Percentiles rank a stretch among this genome's conserved stretches.
These are phyloP conservation scores for Hyles euphorbiae DNA, from an alignment of 1,140 invertebrate genomes.

Conservation along the genomic window DNA sequence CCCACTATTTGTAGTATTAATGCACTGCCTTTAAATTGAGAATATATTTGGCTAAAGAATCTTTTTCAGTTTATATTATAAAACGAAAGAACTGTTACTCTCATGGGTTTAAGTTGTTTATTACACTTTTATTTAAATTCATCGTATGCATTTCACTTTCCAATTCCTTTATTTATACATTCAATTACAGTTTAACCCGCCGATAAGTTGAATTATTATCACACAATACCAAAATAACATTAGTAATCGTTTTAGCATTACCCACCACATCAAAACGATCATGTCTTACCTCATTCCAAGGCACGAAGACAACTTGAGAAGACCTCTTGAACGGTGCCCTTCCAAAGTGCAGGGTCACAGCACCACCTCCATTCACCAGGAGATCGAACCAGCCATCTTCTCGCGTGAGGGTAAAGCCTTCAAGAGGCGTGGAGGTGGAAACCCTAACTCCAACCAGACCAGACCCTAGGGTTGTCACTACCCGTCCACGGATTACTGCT, in stretches of 20 bases:
- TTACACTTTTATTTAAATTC: too few species aligned
- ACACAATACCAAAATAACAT: too few species aligned
- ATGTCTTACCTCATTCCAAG: constrained; percentile 92
- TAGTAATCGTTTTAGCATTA: too few species aligned
- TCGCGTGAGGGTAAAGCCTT: constrained; percentile 95
- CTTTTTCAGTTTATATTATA: too few species aligned
- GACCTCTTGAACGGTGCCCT: constrained; percentile 93
- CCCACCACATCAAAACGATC: neutral
- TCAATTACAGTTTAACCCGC: too few species aligned
- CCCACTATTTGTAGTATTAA: neutral
- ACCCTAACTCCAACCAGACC: constrained; percentile 96
- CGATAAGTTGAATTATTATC: too few species aligned
- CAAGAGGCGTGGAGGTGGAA: constrained; percentile 90
- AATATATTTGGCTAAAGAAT: too few species aligned
- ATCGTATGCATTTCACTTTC: too few species aligned
- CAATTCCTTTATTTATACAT: too few species aligned
- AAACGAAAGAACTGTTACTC: too few species aligned
- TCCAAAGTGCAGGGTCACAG: constrained; percentile 95
- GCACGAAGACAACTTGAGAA: constrained; percentile 94
- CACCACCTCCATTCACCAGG: constrained; percentile 97
- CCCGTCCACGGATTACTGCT: constrained; percentile 95
- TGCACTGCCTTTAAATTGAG: neutral
- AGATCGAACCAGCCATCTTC: constrained; percentile 97
- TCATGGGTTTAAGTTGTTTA: too few species aligned
- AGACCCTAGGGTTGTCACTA: constrained; percentile 92